Conservation (phyloP, 2,113 vertebrate genomes). For the Erythrolamprus reginae region DNA sequence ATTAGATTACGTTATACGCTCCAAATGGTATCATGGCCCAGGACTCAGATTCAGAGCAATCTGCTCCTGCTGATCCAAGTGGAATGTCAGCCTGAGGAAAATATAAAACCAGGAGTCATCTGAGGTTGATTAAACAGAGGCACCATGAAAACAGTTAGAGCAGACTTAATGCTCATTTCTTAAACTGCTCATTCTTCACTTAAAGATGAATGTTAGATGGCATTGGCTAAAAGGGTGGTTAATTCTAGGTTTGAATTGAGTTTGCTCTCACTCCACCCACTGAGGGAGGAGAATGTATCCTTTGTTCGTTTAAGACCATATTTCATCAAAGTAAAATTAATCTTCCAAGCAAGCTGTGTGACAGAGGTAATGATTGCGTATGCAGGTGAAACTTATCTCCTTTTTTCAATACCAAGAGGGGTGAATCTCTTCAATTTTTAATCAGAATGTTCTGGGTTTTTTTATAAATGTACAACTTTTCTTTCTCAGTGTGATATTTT, state of each 20-base stretch:
- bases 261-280: not conserved
- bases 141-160: not conserved
- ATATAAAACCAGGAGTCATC: not conserved
- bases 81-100: not conserved
- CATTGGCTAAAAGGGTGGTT: not conserved
- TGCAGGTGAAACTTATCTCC: not conserved
- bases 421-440: not conserved
- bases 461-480: not conserved
- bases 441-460: not conserved
- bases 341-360: not conserved
- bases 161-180: not conserved
- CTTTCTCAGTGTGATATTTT: no score
- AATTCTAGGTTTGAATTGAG: not conserved
- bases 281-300: not conserved
- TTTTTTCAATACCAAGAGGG: not conserved
- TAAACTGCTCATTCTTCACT: not conserved
- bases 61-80: not conserved
- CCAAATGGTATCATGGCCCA: not conserved
- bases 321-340: not conserved
- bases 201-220: not conserved
- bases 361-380: not conserved
- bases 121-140: not conserved
- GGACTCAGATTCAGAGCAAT: not conserved
- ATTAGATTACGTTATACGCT: not conserved
- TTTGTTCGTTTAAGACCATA: not conserved